A percentile compares a stretch with the other conserved stretches of the same genome.
Evolutionary conservation across 2,888 invertebrate genomes (phyloP).

Genomic region (Bedellia somnulentella): DNA sequence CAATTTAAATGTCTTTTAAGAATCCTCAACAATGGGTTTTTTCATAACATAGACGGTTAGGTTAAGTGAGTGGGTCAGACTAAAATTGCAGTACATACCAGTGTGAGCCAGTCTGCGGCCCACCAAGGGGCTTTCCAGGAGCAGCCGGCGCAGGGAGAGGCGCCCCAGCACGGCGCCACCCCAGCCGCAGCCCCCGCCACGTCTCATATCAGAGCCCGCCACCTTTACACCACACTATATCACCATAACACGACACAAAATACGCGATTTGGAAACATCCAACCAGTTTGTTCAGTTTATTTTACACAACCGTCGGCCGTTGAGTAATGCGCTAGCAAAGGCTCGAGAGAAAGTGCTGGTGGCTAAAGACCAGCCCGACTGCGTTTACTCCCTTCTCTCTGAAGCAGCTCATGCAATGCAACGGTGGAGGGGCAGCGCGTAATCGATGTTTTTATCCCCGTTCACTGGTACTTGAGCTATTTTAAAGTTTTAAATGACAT

Average conservation of each 20-base stretch:
- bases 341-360: slow-evolving; percentile 47
- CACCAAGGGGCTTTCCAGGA: slow-evolving; percentile 71
- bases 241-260: slow-evolving; percentile 16
- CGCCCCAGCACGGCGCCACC: slow-evolving; percentile 48
- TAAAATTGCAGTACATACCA: slow-evolving; percentile 20
- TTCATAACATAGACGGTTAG: no score
- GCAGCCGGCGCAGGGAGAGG: slow-evolving; percentile 69
- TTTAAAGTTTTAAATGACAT: no score
- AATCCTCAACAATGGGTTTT: no score
- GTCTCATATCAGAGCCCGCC: slow-evolving; percentile 21
- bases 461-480: no score
- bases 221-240: slow-evolving; percentile 22
- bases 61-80: neutral
- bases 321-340: slow-evolving; percentile 39
- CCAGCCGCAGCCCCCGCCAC: slow-evolving; percentile 49
- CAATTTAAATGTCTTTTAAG: no score
- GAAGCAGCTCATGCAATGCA: slow-evolving; percentile 23
- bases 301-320: slow-evolving; percentile 36
- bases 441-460: no score
- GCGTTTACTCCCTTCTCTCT: slow-evolving; percentile 27
- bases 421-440: no score
- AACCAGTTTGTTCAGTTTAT: slow-evolving; percentile 16
- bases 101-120: slow-evolving; percentile 64
- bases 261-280: slow-evolving; percentile 37
- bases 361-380: slow-evolving; percentile 20